A percentile compares a stretch with the other conserved stretches of the same genome.
These are phyloP conservation scores for Latrodectus geometricus DNA, from an alignment of 1,140 invertebrate genomes.

Conservation along the genomic window DNA sequence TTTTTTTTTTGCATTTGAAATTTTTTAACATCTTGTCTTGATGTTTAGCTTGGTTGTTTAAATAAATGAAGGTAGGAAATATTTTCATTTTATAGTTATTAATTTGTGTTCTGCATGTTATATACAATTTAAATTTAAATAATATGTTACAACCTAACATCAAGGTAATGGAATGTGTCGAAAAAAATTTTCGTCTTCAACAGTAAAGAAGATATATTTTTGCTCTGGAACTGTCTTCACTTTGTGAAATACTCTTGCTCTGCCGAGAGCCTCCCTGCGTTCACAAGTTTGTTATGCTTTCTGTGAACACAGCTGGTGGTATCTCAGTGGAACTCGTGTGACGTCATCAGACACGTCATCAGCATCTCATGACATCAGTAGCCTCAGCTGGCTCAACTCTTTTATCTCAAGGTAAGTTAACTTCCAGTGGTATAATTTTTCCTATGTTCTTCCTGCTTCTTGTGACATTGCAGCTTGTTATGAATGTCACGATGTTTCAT, in stretches of 20 bases:
- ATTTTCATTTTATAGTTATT: no score
- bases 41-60: no score
- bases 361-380: constrained; percentile 18
- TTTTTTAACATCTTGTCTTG: no score
- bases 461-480: not conserved
- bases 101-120: no score
- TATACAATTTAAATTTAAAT: no score
- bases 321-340: constrained; percentile 60
- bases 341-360: constrained; percentile 46
- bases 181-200: no score
- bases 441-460: constrained; percentile 6
- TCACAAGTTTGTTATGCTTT: constrained; percentile 49
- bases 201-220: no score
- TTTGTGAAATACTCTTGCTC: constrained; percentile 14
- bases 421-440: constrained; percentile 13
- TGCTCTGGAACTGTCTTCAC: no score
- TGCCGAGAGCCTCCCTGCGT: constrained; percentile 62
- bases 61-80: no score
- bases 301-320: constrained; percentile 63
- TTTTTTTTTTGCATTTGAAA: no score
- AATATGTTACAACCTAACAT: no score
- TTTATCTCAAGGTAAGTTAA: constrained; percentile 19
- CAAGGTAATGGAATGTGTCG: no score
- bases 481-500: not conserved
- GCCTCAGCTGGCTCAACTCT: constrained; percentile 36